Evolutionary conservation across 2,888 invertebrate genomes (phyloP).

Genomic region (Ctenicera cuprea): DNA sequence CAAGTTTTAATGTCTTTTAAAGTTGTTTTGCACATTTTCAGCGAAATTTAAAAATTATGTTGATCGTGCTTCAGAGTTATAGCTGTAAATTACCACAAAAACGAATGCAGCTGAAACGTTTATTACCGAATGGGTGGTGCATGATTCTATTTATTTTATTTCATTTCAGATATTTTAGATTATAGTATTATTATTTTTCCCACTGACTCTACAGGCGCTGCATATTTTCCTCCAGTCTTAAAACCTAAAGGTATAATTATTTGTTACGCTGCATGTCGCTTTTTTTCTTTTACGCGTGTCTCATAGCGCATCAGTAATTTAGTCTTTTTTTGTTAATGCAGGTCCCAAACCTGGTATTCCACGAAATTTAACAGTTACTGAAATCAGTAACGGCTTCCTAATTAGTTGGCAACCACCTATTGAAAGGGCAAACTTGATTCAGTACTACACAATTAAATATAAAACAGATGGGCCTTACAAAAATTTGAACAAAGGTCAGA

Average conservation of each 20-base stretch:
- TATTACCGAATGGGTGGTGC: constrained; percentile 54
- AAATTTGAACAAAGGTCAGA: constrained; percentile 90
- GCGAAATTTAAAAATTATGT: constrained; percentile 41
- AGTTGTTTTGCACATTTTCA: constrained; percentile 43
- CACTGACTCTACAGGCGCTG: constrained; percentile 83
- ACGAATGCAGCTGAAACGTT: constrained; percentile 37
- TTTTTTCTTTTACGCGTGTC: constrained; percentile 28
- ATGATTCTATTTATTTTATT: constrained; percentile 56
- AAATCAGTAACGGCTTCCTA: constrained; percentile 91
- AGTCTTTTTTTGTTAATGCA: constrained; percentile 66
- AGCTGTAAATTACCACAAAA: constrained; percentile 34
- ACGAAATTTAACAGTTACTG: constrained; percentile 91
- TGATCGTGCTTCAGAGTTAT: constrained; percentile 27
- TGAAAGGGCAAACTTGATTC: constrained; percentile 87
- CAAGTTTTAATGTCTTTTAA: constrained; percentile 49
- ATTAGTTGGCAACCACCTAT: constrained; percentile 93
- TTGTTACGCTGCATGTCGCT: constrained; percentile 40
- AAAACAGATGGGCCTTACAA: constrained; percentile 93
- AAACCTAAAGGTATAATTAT: constrained; percentile 81
- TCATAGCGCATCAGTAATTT: constrained; percentile 33
- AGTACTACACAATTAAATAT: constrained; percentile 94
- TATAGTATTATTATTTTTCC: constrained; percentile 85
- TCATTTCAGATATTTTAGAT: constrained; percentile 83
- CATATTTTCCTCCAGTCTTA: constrained; percentile 82
- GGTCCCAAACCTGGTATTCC: constrained; percentile 95